Percentiles rank a stretch among this genome's conserved stretches.
These are phyloP conservation scores for Rhaphigaster nebulosa DNA, from an alignment of 2,888 invertebrate species.

Conservation along the genomic window DNA sequence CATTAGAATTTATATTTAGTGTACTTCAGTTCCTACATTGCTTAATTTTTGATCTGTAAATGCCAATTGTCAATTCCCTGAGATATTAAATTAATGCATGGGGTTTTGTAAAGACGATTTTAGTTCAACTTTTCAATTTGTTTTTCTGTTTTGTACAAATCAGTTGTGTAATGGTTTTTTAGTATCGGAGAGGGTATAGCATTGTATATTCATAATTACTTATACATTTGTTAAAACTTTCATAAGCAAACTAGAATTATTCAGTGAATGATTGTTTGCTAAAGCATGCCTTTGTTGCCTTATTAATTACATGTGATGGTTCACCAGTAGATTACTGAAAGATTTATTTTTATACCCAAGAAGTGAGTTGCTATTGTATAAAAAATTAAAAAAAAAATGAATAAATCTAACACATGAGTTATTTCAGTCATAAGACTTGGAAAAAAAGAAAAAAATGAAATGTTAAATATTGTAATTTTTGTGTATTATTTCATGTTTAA, in stretches of 20 bases:
- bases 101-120: slow-evolving; percentile 42
- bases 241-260: slow-evolving; percentile 53
- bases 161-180: slow-evolving; percentile 23
- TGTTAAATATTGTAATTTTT: slow-evolving; percentile 59
- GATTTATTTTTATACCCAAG: slow-evolving; percentile 63
- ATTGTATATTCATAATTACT: slow-evolving; percentile 10
- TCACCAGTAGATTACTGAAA: slow-evolving; percentile 60
- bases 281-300: slow-evolving; percentile 61
- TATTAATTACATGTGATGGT: slow-evolving; percentile 63
- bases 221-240: slow-evolving; percentile 46
- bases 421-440: slow-evolving; percentile 49
- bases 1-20: slow-evolving; percentile 38
- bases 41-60: slow-evolving; percentile 20
- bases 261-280: slow-evolving; percentile 50
- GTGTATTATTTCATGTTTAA: slow-evolving; percentile 62
- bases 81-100: slow-evolving; percentile 36
- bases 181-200: slow-evolving; percentile 7
- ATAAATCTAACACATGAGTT: slow-evolving; percentile 44
- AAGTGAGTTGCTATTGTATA: slow-evolving; percentile 58
- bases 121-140: slow-evolving; percentile 18
- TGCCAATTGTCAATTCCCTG: slow-evolving; percentile 31
- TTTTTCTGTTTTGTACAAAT: slow-evolving; percentile 41
- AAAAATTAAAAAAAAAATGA: slow-evolving; percentile 38
- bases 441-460: slow-evolving; percentile 49
- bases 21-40: slow-evolving; percentile 43